Evolutionary conservation across 2,113 vertebrate genomes (phyloP).

Genomic region (Hippocampus comes): DNA sequence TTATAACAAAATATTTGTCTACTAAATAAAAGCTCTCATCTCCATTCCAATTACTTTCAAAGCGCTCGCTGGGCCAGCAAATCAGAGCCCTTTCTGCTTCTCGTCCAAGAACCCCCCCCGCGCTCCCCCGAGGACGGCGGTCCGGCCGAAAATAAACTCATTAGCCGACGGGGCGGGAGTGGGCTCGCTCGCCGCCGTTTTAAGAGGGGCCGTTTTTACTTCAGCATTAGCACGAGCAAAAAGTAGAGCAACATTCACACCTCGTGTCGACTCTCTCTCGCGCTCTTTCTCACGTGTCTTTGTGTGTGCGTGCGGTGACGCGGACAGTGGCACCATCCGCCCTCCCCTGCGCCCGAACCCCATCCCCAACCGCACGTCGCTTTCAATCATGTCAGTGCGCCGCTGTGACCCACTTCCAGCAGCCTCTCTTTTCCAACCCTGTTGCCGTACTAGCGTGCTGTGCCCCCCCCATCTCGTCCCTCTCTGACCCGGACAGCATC

Average conservation of each 20-base stretch:
- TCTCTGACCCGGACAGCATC: background rate
- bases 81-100: constrained; percentile 25
- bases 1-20: no score
- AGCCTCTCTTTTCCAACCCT: constrained; percentile 37
- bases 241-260: background rate
- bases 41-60: background rate
- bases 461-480: background rate
- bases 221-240: constrained; percentile 12
- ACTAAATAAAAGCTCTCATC: no score
- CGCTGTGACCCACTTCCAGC: constrained; percentile 70
- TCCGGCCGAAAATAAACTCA: constrained; percentile 25
- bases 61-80: constrained; percentile 17
- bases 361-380: constrained; percentile 36
- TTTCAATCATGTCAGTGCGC: constrained; percentile 59
- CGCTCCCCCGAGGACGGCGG: constrained; percentile 15
- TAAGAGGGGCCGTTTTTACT: constrained; percentile 24
- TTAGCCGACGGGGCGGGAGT: constrained; percentile 17
- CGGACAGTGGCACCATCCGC: constrained; percentile 36
- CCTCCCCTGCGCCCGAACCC: constrained; percentile 18
- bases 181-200: constrained; percentile 3
- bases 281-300: no score
- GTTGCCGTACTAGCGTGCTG: constrained; percentile 10
- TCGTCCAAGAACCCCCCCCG: background rate
- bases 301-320: constrained; percentile 29
- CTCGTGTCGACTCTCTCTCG: constrained; percentile 22